Conservation (phyloP, 2,888 invertebrate species). For the Nomada ruficornis region DNA sequence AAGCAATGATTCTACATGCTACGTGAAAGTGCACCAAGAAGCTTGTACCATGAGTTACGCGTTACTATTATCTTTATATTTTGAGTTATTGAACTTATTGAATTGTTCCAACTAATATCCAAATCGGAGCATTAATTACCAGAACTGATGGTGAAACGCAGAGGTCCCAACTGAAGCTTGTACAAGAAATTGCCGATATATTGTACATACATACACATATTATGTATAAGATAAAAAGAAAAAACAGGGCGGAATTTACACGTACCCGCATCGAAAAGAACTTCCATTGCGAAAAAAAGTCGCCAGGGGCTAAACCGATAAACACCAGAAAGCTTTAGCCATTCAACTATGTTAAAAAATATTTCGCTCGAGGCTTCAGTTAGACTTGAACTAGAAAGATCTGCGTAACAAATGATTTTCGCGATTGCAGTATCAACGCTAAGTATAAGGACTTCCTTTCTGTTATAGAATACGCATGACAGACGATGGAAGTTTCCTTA, state of each 20-base stretch:
- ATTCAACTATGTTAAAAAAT: constrained; percentile 58
- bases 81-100: too few species aligned
- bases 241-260: not conserved
- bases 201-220: too few species aligned
- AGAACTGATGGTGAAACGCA: not conserved
- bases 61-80: too few species aligned
- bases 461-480: not conserved
- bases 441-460: constrained; percentile 19
- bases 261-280: constrained; percentile 14
- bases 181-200: not conserved
- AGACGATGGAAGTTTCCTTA: not conserved
- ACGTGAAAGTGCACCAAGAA: too few species aligned
- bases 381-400: constrained; percentile 45
- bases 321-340: constrained; percentile 76
- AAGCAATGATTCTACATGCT: too few species aligned
- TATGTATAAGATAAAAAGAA: not conserved
- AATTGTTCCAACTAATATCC: not conserved
- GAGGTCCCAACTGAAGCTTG: too few species aligned
- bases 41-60: too few species aligned
- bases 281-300: constrained; percentile 47
- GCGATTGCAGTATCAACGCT: constrained; percentile 1
- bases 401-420: constrained; percentile 30
- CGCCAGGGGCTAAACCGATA: constrained; percentile 76
- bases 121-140: not conserved
- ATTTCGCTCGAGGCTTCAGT: constrained; percentile 53